Evolutionary conservation across 2,888 invertebrate genomes (phyloP).

Genomic region (Sphecodes monilicornis): DNA sequence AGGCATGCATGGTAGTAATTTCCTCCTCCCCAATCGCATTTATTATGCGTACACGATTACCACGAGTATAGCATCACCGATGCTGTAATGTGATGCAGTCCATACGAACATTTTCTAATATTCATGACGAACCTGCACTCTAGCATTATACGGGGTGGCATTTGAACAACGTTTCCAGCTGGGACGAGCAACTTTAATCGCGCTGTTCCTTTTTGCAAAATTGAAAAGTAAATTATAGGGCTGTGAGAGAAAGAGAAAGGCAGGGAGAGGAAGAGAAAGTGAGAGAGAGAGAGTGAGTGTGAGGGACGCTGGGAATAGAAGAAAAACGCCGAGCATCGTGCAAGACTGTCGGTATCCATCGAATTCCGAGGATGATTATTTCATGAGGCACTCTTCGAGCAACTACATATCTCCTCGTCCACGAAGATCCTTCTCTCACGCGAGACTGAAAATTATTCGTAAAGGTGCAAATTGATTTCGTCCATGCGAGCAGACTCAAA

Average conservation of each 20-base stretch:
- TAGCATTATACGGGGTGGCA: not conserved
- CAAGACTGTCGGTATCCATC: slow-evolving; percentile 13
- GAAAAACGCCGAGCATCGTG: not conserved
- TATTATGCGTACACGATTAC: not conserved
- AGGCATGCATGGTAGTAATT: not conserved
- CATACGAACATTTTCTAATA: not conserved
- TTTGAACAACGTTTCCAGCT: not conserved
- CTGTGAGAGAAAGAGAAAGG: not conserved
- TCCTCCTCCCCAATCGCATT: not conserved
- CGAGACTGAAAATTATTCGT: slow-evolving; percentile 24
- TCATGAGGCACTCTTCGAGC: slow-evolving; percentile 14
- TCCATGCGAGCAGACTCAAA: not conserved
- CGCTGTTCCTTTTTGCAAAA: not conserved
- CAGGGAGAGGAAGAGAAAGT: not conserved
- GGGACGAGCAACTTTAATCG: not conserved
- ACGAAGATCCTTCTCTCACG: slow-evolving; percentile 3
- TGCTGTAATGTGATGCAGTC: not conserved
- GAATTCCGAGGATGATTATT: slow-evolving; percentile 12
- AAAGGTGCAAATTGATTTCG: slow-evolving; percentile 26
- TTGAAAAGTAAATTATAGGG: not conserved
- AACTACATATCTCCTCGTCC: not conserved
- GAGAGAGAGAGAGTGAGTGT: not conserved
- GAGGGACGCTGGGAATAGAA: not conserved
- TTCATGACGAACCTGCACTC: not conserved
- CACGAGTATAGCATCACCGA: not conserved